Evolutionary conservation across 2,888 invertebrate species (phyloP).

Genomic region (Hymenopus coronatus): DNA sequence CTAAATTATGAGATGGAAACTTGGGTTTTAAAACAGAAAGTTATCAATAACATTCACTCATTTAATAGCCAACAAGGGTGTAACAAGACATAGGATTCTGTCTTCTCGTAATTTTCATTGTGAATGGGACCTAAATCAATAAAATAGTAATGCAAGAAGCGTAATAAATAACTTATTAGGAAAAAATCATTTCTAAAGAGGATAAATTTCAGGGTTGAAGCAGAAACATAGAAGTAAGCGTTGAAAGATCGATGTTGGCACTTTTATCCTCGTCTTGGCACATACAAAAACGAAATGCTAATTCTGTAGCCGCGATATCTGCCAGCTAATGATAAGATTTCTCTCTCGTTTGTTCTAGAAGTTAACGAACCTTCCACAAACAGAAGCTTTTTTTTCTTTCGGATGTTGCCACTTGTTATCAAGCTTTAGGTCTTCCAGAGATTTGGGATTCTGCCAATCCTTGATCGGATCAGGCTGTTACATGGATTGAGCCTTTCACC

Average conservation of each 20-base stretch:
- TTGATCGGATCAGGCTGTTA: constrained; percentile 11
- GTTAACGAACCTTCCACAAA: neutral
- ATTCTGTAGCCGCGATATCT: neutral
- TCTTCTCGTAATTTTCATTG: no score
- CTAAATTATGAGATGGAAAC: no score
- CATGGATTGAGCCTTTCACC: neutral
- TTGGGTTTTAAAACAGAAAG: no score
- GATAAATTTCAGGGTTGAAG: neutral
- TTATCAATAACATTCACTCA: no score
- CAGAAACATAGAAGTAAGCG: neutral
- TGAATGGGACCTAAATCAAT: no score
- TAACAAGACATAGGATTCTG: no score
- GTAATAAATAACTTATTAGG: no score
- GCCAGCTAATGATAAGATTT: neutral
- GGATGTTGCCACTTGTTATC: neutral
- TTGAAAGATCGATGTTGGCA: neutral
- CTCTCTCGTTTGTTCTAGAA: neutral
- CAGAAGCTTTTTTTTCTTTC: neutral
- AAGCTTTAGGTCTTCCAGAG: neutral
- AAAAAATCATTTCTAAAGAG: no score
- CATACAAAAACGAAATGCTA: neutral
- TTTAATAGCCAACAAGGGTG: no score
- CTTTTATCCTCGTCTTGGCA: neutral
- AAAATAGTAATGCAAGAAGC: no score
- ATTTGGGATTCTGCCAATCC: neutral